These are phyloP conservation scores for Elaphurus davidianus DNA, from an alignment of 2,113 vertebrate species.

Conservation along the genomic window DNA sequence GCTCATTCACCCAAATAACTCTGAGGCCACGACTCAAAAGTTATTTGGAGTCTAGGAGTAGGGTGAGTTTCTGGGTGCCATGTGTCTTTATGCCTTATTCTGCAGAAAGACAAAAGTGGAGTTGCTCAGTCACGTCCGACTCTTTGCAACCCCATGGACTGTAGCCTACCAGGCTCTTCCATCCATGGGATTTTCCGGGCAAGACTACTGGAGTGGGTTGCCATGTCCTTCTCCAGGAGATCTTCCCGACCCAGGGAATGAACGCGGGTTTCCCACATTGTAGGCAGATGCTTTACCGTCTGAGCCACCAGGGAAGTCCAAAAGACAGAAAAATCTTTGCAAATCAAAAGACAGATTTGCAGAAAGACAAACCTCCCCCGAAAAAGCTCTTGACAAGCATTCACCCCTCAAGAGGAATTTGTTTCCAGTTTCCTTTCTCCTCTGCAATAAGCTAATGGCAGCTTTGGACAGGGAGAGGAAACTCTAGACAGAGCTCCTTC, in stretches of 20 bases:
- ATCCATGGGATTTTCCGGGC: not conserved
- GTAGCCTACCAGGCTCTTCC: not conserved
- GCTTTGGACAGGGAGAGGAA: not conserved
- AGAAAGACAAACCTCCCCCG: not conserved
- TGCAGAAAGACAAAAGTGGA: not conserved
- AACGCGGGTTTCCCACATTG: rapidly evolving
- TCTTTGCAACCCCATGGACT: not conserved
- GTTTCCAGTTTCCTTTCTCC: not conserved
- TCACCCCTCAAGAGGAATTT: not conserved
- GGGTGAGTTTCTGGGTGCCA: too few species aligned
- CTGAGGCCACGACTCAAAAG: not conserved
- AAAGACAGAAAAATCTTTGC: not conserved
- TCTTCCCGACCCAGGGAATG: not conserved
- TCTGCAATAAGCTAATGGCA: not conserved
- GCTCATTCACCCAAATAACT: not conserved
- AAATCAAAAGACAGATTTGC: not conserved
- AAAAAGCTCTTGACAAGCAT: too few species aligned
- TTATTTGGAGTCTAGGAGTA: too few species aligned
- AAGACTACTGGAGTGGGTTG: not conserved
- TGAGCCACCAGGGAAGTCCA: not conserved
- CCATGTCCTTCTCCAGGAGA: not conserved
- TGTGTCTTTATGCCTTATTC: not conserved
- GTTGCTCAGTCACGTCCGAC: not conserved
- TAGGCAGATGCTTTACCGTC: not conserved
- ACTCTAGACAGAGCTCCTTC: not conserved